Evolutionary conservation across 2,888 invertebrate species (phyloP), one percentile per base, ranked within the genome.

Genomic region (Heliothis peltigera): DNA sequence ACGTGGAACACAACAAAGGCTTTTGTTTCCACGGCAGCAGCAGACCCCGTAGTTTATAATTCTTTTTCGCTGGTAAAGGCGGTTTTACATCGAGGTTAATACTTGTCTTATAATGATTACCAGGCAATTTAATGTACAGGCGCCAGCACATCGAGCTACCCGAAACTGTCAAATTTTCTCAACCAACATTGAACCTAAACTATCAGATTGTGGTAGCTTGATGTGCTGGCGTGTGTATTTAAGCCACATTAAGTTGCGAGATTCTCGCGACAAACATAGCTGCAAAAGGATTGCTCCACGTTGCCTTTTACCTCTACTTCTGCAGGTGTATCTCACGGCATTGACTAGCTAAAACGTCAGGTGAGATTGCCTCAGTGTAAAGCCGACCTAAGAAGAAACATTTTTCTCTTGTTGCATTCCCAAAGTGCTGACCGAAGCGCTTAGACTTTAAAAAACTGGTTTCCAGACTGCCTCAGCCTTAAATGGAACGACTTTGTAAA

Each of bases 1-100:
- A 94, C 94, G 85, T 91, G 92, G 94, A 94, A 94, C 88, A 87
- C 85, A 94, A 94, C 94, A 94, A 94, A 94, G 92, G 87, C 92
- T 92, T 93, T 94, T 94, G 94, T 94, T 92, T 91, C 87, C 83
- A 82, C 81, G 79, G 82, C 87, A 71, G 55, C 70, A 25, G 39
- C 70, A 54, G 59, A 73, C 73, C 73, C 77, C 47, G 73, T 48
- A 65, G 44, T 65, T 56, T 73, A 77, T 62, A 49, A 55, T 73
- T 72, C 73, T 47, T 85, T 88, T 91, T 89, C 85, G 86, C 85
- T 86, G 87, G 85, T 84, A 80, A 81, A 70, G 35, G 35, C 35
- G 35, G 35, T 15, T 35, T 35, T 8, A 35, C 35, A 35, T 15
- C 12, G 15, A 35, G 8, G 35, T 15, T 2, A 35, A 3, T 4